These are phyloP conservation scores for Cataglyphis rosenhaueri DNA, from an alignment of 2,888 invertebrate genomes.

Conservation along the genomic window DNA sequence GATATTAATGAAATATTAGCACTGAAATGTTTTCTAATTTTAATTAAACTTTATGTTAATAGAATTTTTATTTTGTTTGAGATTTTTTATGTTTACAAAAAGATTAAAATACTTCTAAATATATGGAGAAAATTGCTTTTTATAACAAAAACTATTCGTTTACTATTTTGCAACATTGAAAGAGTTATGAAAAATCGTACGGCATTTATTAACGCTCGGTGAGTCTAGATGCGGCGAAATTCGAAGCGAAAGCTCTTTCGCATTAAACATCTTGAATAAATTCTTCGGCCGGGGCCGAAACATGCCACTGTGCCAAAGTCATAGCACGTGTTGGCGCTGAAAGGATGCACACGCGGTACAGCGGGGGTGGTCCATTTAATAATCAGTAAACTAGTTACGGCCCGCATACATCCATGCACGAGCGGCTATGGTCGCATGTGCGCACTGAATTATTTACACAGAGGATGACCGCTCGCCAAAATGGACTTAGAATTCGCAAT, in stretches of 20 bases:
- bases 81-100: not conserved
- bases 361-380: slow-evolving; percentile 73
- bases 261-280: slow-evolving; percentile 52
- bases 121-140: not conserved
- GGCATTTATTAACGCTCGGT: slow-evolving; percentile 14
- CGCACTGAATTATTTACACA: slow-evolving; percentile 76
- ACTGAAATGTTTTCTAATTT: not conserved
- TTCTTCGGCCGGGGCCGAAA: slow-evolving; percentile 49
- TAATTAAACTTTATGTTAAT: not conserved
- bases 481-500: slow-evolving; percentile 78
- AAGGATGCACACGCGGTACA: slow-evolving; percentile 65
- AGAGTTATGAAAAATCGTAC: not conserved
- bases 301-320: slow-evolving; percentile 53
- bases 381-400: slow-evolving; percentile 77
- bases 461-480: slow-evolving; percentile 76
- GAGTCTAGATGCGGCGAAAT: slow-evolving; percentile 1
- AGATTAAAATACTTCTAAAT: not conserved
- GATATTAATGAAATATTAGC: not conserved
- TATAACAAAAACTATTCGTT: not conserved
- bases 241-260: slow-evolving; percentile 17
- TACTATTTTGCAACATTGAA: not conserved
- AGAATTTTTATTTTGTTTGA: not conserved
- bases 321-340: slow-evolving; percentile 63
- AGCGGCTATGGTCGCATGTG: slow-evolving; percentile 74
- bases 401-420: slow-evolving; percentile 71